These are phyloP conservation scores for Tachypleus tridentatus DNA, from an alignment of 1,140 invertebrate genomes.

Conservation along the genomic window DNA sequence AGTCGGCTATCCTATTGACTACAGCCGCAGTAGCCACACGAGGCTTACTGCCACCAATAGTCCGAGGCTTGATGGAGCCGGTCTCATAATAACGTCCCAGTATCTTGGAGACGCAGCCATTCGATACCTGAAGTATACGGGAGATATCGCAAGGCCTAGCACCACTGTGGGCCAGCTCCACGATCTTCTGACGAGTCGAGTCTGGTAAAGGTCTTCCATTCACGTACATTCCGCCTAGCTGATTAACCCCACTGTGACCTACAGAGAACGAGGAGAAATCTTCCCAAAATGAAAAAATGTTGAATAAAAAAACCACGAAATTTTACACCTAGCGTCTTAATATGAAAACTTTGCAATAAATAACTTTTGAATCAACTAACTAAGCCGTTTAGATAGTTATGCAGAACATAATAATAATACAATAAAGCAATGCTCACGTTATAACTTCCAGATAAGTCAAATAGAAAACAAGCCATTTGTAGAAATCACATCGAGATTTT, in stretches of 20 bases:
- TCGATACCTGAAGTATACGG: conserved; percentile 87
- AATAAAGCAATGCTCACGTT: too few species aligned
- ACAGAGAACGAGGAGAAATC: conserved; percentile 19
- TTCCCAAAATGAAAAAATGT: too few species aligned
- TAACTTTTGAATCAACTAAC: too few species aligned
- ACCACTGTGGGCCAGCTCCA: conserved; percentile 90
- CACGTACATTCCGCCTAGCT: conserved; percentile 94
- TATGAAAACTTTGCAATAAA: too few species aligned
- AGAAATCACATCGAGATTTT: too few species aligned
- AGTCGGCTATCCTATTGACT: conserved; percentile 84
- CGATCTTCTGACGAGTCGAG: conserved; percentile 84
- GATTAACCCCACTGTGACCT: conserved; percentile 94
- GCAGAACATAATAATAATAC: too few species aligned
- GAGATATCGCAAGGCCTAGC: conserved; percentile 96
- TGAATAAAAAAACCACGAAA: too few species aligned
- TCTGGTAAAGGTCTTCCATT: conserved; percentile 93
- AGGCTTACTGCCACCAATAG: conserved; percentile 89
- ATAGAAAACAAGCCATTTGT: too few species aligned
- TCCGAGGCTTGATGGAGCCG: conserved; percentile 84
- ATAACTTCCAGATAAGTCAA: too few species aligned
- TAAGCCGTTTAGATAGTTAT: too few species aligned
- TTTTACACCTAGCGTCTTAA: too few species aligned
- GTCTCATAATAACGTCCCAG: conserved; percentile 95
- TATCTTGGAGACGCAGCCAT: conserved; percentile 89
- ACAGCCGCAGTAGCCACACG: conserved; percentile 85